Conservation (phyloP, 2,113 vertebrate genomes). For the Cynoglossus semilaevis region DNA sequence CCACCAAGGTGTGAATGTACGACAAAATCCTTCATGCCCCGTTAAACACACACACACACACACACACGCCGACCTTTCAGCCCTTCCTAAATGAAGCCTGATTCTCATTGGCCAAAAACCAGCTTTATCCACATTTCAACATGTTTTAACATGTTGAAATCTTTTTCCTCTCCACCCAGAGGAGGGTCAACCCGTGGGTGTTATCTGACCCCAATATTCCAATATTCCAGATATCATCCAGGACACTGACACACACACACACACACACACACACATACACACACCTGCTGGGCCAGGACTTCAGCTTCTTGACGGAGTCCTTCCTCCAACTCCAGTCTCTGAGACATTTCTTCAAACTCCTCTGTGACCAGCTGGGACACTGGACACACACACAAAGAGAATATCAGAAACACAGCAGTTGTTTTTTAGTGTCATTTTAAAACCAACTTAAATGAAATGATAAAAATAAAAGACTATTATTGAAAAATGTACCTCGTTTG, state of each 20-base stretch:
- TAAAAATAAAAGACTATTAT: background rate
- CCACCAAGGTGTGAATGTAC: slow-evolving; percentile 55
- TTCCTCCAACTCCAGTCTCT: slow-evolving; percentile 79
- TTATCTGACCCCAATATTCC: too few relatives aligned
- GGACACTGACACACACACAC: background rate
- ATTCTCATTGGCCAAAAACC: too few relatives aligned
- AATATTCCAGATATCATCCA: too few relatives aligned
- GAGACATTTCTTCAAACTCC: slow-evolving; percentile 75
- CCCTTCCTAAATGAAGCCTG: too few relatives aligned
- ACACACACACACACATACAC: background rate
- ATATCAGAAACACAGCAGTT: slow-evolving; percentile 8
- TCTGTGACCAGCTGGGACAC: slow-evolving; percentile 77
- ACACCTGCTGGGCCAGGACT: slow-evolving; percentile 79
- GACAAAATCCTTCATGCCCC: slow-evolving; percentile 50
- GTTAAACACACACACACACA: slow-evolving; percentile 12
- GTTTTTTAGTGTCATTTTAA: background rate
- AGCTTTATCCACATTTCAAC: too few relatives aligned
- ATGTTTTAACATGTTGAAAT: too few relatives aligned
- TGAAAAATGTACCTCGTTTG: slow-evolving; percentile 70
- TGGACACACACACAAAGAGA: slow-evolving; percentile 38
- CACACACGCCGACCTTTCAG: slow-evolving; percentile 5
- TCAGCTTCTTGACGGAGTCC: slow-evolving; percentile 76
- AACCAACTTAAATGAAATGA: too few relatives aligned
- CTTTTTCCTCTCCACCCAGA: too few relatives aligned
- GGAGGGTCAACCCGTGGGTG: too few relatives aligned